Evolutionary conservation across 2,797 vertebrate genomes (phyloP), one percentile per base, ranked within the genome.

Genomic region (Hydrolagus colliei): DNA sequence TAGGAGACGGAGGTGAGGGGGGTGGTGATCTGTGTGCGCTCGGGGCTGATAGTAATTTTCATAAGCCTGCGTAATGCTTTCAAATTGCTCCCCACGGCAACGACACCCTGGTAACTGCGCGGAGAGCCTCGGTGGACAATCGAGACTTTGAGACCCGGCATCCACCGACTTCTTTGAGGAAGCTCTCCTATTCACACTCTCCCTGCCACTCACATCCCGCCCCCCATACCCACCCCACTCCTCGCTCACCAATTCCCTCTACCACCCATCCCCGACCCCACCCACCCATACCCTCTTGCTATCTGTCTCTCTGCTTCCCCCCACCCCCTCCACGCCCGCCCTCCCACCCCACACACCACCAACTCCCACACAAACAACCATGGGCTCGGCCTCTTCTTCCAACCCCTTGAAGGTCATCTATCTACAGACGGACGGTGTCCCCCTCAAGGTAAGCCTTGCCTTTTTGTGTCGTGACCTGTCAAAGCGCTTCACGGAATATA

Each of bases 341-440:
- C 13, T 35, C 63, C 11, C 27, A 18, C n/a, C n/a, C n/a, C n/a
- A n/a, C n/a, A n/a, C n/a, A n/a, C n/a, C n/a, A n/a, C n/a, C n/a
- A n/a, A n/a, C n/a, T n/a, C n/a, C n/a, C n/a, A n/a, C n/a, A n/a
- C 13, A 27, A 41, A 67, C 63, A 67, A 41, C 41, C 41, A 84
- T 84, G 79, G 79, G 79, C 67, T 84, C 79, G 20, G 79, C 79
- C 16, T 84, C 79, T 63, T 71, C 79, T 41, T 63, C 27, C 79
- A 20, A 84, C n/a, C 63, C 41, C 67, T 32, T 67, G 71, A 84
- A 84, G 63, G 32, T 84, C n/a, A 84, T 84, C 79, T 71, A 84
- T 32, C 16, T 84, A 32, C 14, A 84, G 79, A 84, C 67, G 68
- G 65, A 84, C 79, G 71, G 20, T 8, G 14, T 18, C 52, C 4